A percentile compares a stretch with the other conserved stretches of the same genome.
Evolutionary conservation across 2,888 invertebrate species (phyloP).

Genomic region (Auanema freiburgensis): DNA sequence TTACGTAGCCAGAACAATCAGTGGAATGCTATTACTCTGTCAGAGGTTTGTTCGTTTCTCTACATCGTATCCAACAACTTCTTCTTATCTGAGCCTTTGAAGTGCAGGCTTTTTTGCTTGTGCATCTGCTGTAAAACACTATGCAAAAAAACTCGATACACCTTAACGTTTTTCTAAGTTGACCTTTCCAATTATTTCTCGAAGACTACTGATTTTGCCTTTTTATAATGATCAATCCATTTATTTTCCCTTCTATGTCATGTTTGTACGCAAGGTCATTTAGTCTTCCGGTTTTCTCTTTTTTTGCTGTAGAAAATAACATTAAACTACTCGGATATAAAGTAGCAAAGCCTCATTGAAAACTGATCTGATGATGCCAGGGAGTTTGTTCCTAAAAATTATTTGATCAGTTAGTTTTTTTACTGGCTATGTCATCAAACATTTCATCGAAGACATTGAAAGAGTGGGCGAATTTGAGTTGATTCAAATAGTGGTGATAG

Average conservation of each 20-base stretch:
- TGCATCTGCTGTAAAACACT: not conserved
- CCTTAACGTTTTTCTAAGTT: too few species aligned
- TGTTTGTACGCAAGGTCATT: not conserved
- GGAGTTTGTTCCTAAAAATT: not conserved
- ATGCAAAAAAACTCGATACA: not conserved
- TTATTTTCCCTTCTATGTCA: not conserved
- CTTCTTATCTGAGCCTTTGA: slow-evolving; percentile 1
- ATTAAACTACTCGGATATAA: not conserved
- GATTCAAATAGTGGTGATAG: too few species aligned
- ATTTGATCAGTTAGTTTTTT: not conserved
- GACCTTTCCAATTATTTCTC: too few species aligned
- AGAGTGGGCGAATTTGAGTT: not conserved
- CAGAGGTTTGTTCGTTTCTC: slow-evolving; percentile 25
- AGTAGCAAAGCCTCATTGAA: not conserved
- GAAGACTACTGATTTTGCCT: too few species aligned
- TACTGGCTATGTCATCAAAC: not conserved
- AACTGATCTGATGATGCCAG: not conserved
- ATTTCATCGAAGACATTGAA: not conserved
- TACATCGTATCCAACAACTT: not conserved
- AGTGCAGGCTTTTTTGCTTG: slow-evolving; percentile 1
- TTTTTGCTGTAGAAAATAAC: not conserved
- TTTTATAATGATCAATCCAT: too few species aligned
- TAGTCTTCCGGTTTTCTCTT: not conserved
- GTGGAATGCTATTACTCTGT: slow-evolving; percentile 42
- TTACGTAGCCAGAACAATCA: slow-evolving; percentile 34